These are phyloP conservation scores for Procapra przewalskii DNA, from an alignment of 2,113 vertebrate species.

Conservation along the genomic window DNA sequence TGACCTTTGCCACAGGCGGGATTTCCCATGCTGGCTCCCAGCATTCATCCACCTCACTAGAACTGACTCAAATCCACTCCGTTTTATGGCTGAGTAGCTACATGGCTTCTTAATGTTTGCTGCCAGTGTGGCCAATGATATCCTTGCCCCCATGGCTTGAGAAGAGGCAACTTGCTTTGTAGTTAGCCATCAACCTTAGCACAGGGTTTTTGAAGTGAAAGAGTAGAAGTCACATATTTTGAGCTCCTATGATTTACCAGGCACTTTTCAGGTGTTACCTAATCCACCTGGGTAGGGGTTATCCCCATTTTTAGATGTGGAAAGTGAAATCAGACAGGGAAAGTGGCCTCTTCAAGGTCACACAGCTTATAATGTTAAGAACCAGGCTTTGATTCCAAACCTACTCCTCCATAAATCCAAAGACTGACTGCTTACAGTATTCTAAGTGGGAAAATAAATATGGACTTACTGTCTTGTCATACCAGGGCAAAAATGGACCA, in stretches of 20 bases:
- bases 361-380: not conserved
- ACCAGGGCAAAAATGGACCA: not conserved
- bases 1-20: too few relatives aligned
- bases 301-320: not conserved
- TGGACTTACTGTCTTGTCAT: not conserved
- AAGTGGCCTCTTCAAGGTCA: not conserved
- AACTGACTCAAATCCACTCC: not conserved
- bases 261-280: not conserved
- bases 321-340: not conserved
- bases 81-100: not conserved
- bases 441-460: not conserved
- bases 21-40: too few relatives aligned
- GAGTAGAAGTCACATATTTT: not conserved
- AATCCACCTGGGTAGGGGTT: not conserved
- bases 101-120: not conserved
- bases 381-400: not conserved
- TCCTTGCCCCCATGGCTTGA: not conserved
- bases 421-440: not conserved
- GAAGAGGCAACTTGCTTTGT: not conserved
- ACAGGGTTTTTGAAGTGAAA: not conserved
- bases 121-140: not conserved
- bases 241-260: not conserved
- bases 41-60: not conserved
- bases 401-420: not conserved
- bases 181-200: not conserved